Conservation (phyloP, 1,140 invertebrate species). For the Pogonus chalceus region DNA sequence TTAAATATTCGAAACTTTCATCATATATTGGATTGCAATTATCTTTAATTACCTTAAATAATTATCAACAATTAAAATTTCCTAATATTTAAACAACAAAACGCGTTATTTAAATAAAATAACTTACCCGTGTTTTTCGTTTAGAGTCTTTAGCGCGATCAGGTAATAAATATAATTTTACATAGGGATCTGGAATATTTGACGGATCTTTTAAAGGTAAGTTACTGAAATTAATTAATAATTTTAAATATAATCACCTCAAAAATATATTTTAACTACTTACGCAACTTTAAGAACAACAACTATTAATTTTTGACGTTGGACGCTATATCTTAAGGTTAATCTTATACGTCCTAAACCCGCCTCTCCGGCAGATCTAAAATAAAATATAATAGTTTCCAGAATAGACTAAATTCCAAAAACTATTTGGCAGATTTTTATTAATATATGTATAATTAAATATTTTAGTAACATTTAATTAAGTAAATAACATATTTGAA, state of each 20-base stretch:
- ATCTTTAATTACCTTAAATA: constrained; percentile 62
- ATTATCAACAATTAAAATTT: not conserved
- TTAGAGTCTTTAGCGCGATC: constrained; percentile 80
- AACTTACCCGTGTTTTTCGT: constrained; percentile 69
- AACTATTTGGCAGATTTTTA: no score
- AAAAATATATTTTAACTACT: constrained; percentile 34
- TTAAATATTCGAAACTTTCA: constrained; percentile 78
- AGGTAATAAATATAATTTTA: constrained; percentile 85
- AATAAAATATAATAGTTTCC: no score
- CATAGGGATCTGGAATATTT: constrained; percentile 89
- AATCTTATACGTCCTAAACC: constrained; percentile 73
- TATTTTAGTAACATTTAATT: no score
- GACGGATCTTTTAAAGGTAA: constrained; percentile 76
- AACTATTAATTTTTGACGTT: constrained; percentile 67
- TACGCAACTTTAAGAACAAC: constrained; percentile 83
- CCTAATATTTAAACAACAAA: not conserved
- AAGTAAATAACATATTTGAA: no score
- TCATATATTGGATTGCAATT: constrained; percentile 86
- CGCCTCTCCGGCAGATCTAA: constrained; percentile 50
- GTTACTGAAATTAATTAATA: constrained; percentile 48
- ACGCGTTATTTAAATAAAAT: constrained; percentile 7
- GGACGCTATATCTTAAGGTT: constrained; percentile 74
- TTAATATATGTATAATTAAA: no score
- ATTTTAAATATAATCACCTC: constrained; percentile 10
- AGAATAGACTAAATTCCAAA: no score